Base-by-base conservation (phyloP, 2,797 vertebrate species). In the Siniperca undulata region DNA sequence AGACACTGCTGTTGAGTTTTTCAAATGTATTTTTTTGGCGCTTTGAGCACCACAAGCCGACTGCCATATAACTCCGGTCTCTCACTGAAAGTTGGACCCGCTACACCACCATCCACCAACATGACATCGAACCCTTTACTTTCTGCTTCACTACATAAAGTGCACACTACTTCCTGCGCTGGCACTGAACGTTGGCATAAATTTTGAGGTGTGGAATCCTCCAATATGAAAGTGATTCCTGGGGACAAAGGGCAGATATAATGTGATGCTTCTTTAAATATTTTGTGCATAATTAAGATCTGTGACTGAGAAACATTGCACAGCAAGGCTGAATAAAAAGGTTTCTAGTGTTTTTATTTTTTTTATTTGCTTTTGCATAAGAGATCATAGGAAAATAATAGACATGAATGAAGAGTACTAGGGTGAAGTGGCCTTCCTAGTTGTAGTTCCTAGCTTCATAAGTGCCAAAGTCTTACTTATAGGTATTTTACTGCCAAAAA, bases 401-500 rank as follows among this genome's bases (percentile, higher is more conserved):
- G 75, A 72, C 24, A 12, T 27, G 24, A 81, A 30, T 67, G 68
- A 68, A 50, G 50, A 64, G 38, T 76, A 40, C 77, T 44, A 74
- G 55, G 30, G 46, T 1, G 1, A 64, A 38, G 30, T 71, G 66
- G 38, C 53, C 24, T 40, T 71, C 30, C 40, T n/a, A 58, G 53
- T 22, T 62, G 58, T 44, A 44, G 3, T 69, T 70, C 52, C 55
- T 7, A 13, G 44, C 36, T 68, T 61, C 38, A 30, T 9, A 48
- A 74, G 64, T 59, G 62, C 75, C 42, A 84, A 78, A 82, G 9
- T 11, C 24, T 20, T 38, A 27, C n/a, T 19, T 2, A 71, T 70
- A 50, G 3, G 5, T 44, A 52, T 71, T 38, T 66, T 50, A 70
- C 13, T 86, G 77, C 67, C 73, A 77, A 50, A 85, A 65, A 55